These are phyloP conservation scores for Lophius piscatorius DNA, from an alignment of 2,113 vertebrate species.

Conservation along the genomic window DNA sequence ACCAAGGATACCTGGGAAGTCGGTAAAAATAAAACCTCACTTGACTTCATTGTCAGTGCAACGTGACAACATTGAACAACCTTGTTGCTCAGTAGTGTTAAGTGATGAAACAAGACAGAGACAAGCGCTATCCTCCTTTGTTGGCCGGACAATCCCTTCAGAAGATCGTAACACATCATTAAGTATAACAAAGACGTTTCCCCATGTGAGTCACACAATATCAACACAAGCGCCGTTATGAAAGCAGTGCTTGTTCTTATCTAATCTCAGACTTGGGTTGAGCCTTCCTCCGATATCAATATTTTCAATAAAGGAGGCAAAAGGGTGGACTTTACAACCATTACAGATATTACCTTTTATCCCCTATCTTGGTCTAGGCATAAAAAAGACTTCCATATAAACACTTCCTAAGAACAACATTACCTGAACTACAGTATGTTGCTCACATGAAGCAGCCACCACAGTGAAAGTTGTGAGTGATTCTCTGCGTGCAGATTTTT, in stretches of 20 bases:
- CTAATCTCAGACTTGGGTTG: constrained; percentile 14
- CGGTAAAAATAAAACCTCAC: constrained; percentile 22
- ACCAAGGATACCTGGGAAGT: constrained; percentile 30
- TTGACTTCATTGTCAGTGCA: constrained; percentile 16
- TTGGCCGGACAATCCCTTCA: constrained; percentile 11
- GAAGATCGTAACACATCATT: neutral
- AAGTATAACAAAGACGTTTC: constrained; percentile 11
- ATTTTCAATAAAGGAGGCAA: constrained; percentile 14
- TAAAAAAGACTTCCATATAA: constrained; percentile 7
- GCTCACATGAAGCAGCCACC: neutral
- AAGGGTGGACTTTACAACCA: constrained; percentile 10
- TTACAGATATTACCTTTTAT: constrained; percentile 10
- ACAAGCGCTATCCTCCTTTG: constrained; percentile 20
- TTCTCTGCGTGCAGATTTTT: neutral
- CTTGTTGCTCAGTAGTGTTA: constrained; percentile 11
- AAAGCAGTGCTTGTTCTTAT: too few relatives aligned
- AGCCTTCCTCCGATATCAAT: neutral
- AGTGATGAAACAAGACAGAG: constrained; percentile 16
- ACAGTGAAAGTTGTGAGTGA: constrained; percentile 1
- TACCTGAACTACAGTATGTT: neutral
- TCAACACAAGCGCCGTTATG: too few relatives aligned
- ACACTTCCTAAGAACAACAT: neutral
- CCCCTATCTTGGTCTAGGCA: neutral
- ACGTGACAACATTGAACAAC: constrained; percentile 40
- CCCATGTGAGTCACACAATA: too few relatives aligned